Base-by-base conservation (phyloP, 2,797 vertebrate species). In the Petrocephalus sullivani region DNA sequence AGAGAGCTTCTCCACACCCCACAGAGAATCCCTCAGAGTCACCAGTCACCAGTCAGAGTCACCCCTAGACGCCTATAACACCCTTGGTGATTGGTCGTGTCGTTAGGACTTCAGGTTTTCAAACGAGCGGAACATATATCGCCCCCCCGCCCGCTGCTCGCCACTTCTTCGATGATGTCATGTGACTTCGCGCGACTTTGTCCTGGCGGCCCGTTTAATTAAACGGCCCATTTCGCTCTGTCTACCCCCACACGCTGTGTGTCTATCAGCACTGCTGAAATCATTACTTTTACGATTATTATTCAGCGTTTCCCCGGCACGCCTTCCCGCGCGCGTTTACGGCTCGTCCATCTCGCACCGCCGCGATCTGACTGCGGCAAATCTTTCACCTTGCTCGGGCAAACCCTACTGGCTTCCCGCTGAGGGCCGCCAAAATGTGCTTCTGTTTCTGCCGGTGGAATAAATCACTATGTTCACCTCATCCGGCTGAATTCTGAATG, bases 181-280 rank as follows among this genome's bases (percentile, higher is more conserved):
- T 46, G 71, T 28, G 71, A 78, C 71, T 78, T 78, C 1, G 37
- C 33, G 16, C 46, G 71, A 78, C 21, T 56, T 61, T 82, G 51
- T 61, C 75, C 57, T 84, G 78, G n/a, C 14, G 21, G 78, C 19
- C 53, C 37, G 21, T 88, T 82, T 61, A 49, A 64, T 84, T 61
- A 83, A 83, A 61, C 41, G 87, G 9, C 78, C 87, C 64, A 58
- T 84, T 88, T 64, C 75, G 23, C 87, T 58, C 37, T 84, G 56
- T 61, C n/a, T 23, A 56, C 41, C 46, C 46, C 2, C 46, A 57
- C 54, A 78, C n/a, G 41, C 71, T 33, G 37, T 23, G 56, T 46
- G 57, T 41, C 87, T 61, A 46, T 84, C 10, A 83, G 54, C 75
- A 58, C 53, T 33, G 2, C 75, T 83, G 28, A 83, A 49, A 81